phyloP scores from a whole-genome alignment of 2,113 vertebrate genomes.

The Macaca mulatta region DNA sequence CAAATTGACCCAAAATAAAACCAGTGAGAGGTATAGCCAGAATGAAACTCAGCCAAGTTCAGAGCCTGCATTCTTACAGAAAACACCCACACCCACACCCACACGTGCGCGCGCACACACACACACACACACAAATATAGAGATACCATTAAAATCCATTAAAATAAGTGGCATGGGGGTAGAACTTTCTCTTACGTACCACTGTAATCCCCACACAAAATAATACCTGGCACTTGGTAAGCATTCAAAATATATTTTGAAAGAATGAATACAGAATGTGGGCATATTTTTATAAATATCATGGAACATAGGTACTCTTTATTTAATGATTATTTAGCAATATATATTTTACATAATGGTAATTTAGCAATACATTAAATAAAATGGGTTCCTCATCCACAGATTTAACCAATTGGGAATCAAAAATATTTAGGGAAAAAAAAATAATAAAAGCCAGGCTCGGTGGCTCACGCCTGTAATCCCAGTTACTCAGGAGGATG shows the following conservation, averaged over 20 bases:
- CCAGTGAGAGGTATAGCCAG: background rate
- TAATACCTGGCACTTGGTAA: background rate
- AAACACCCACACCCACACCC: background rate
- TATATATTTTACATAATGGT: background rate
- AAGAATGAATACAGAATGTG: constrained; percentile 28
- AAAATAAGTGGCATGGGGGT: background rate
- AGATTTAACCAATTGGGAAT: background rate
- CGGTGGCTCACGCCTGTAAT: no score
- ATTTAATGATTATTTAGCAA: background rate
- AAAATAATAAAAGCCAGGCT: background rate
- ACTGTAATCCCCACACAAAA: background rate
- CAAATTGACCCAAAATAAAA: background rate
- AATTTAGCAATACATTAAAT: background rate
- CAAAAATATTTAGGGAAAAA: background rate
- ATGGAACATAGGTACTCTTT: background rate
- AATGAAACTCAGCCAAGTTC: background rate
- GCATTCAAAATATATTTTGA: background rate
- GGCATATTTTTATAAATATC: background rate
- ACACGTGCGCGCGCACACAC: background rate
- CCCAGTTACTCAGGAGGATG: no score
- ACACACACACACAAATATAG: background rate
- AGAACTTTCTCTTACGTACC: background rate
- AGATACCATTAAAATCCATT: background rate
- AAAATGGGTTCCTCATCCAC: background rate
- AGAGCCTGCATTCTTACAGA: background rate